These are phyloP conservation scores for Cantharis flavilabris DNA, from an alignment of 2,888 invertebrate genomes.

Conservation along the genomic window DNA sequence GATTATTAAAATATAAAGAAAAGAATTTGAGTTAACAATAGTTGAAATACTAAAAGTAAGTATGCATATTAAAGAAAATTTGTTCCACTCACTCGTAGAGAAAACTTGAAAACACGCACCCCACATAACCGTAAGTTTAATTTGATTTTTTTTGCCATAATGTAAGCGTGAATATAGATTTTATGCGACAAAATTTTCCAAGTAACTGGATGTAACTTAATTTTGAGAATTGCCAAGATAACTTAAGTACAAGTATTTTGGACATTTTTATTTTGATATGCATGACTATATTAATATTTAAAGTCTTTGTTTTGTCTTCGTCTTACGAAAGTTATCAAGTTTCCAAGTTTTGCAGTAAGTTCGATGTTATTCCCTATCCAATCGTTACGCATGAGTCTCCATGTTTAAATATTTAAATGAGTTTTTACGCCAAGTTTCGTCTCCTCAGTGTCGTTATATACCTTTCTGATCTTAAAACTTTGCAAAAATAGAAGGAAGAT, in stretches of 20 bases:
- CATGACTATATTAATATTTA: constrained; percentile 45
- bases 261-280: constrained; percentile 38
- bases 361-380: constrained; percentile 46
- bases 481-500: constrained; percentile 13
- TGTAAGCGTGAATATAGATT: neutral
- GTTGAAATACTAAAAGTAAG: neutral
- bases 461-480: constrained; percentile 25
- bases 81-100: neutral
- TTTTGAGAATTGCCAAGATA: constrained; percentile 22
- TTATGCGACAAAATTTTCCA: neutral
- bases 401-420: constrained; percentile 53
- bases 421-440: constrained; percentile 30
- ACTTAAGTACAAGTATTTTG: constrained; percentile 17
- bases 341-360: constrained; percentile 23
- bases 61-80: neutral
- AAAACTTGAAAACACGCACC: neutral
- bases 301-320: constrained; percentile 38
- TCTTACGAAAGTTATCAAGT: constrained; percentile 23
- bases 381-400: constrained; percentile 52
- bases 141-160: neutral
- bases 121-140: neutral
- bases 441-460: constrained; percentile 18
- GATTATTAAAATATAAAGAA: neutral
- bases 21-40: neutral
- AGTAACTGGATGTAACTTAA: constrained; percentile 8